Evolutionary conservation across 2,888 invertebrate species (phyloP).

Genomic region (Embidobia sp.): DNA sequence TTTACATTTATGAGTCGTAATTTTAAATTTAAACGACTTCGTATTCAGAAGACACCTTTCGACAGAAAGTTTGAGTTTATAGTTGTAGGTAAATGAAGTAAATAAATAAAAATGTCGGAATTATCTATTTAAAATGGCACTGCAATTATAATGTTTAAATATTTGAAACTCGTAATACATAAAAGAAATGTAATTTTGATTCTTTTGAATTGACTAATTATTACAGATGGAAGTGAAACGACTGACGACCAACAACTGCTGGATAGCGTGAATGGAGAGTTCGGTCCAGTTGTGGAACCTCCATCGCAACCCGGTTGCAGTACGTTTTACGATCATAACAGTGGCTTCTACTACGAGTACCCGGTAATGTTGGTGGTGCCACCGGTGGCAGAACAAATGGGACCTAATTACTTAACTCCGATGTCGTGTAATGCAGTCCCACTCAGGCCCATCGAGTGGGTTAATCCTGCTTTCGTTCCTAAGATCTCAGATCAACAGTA

Average conservation of each 20-base stretch:
- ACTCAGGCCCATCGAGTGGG: constrained; percentile 82
- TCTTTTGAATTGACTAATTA: too few species aligned
- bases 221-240: constrained; percentile 79
- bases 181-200: too few species aligned
- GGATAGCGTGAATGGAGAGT: constrained; percentile 72
- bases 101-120: too few species aligned
- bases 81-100: too few species aligned
- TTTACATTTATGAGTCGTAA: too few species aligned
- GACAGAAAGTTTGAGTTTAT: too few species aligned
- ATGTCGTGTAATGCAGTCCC: constrained; percentile 82
- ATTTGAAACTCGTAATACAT: too few species aligned
- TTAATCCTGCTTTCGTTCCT: constrained; percentile 80
- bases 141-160: too few species aligned
- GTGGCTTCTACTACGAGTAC: constrained; percentile 79
- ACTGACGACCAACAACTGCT: constrained; percentile 79
- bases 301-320: constrained; percentile 74
- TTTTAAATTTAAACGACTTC: too few species aligned
- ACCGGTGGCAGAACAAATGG: constrained; percentile 75
- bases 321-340: constrained; percentile 78
- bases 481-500: constrained; percentile 75
- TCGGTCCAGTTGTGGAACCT: constrained; percentile 70
- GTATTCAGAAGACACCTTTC: too few species aligned
- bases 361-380: constrained; percentile 81
- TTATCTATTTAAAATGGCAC: too few species aligned
- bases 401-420: constrained; percentile 77